A percentile compares a stretch with the other conserved stretches of the same genome.
Conservation (phyloP, 2,113 vertebrate species). For the Neolamprologus devosi region DNA sequence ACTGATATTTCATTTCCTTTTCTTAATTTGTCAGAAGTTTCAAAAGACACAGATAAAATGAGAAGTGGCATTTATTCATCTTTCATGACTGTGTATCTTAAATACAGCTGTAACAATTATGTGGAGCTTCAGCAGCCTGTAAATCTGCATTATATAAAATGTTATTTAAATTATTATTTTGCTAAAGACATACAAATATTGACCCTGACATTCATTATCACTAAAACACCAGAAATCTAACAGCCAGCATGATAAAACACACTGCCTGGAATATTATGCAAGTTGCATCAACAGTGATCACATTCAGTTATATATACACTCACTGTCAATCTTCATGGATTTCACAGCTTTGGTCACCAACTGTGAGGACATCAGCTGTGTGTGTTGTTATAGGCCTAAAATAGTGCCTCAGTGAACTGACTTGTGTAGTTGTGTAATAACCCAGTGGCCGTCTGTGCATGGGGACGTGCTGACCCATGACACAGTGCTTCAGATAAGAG, state of each 20-base stretch:
- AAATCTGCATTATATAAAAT: neutral
- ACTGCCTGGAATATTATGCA: neutral
- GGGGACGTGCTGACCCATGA: slow-evolving; percentile 24
- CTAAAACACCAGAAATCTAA: neutral
- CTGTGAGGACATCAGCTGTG: neutral
- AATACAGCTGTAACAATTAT: neutral
- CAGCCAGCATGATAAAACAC: neutral
- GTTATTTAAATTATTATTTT: neutral
- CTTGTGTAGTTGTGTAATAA: slow-evolving; percentile 21
- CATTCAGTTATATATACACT: slow-evolving; percentile 1
- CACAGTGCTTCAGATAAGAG: neutral
- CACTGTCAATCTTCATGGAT: neutral
- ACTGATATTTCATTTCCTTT: neutral
- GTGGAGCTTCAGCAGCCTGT: neutral
- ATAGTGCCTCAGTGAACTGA: slow-evolving; percentile 8
- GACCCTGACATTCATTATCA: neutral
- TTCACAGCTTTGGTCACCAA: slow-evolving; percentile 10
- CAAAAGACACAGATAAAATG: neutral
- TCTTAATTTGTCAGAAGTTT: neutral
- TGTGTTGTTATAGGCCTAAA: neutral
- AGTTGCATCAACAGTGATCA: neutral
- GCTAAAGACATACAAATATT: rapidly evolving
- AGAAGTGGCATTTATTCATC: neutral
- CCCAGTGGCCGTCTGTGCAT: neutral
- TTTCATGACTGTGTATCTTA: neutral